A percentile compares a stretch with the other conserved stretches of the same genome.
These are phyloP conservation scores for Psittacula derbiana DNA, from an alignment of 2,797 vertebrate genomes.

Conservation along the genomic window DNA sequence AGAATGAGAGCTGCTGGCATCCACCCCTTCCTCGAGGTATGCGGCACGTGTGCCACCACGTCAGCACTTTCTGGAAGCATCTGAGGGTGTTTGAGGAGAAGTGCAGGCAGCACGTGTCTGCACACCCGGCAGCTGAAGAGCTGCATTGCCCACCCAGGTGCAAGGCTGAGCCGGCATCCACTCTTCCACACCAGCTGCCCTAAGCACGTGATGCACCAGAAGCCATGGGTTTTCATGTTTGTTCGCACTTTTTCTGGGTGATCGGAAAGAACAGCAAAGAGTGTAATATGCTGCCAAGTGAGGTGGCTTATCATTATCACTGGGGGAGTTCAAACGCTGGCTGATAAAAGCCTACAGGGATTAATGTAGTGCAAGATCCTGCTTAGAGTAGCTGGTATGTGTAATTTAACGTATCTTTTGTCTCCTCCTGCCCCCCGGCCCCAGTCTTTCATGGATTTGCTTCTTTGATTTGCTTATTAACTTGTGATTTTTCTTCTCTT, in stretches of 20 bases:
- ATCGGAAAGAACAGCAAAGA: background rate
- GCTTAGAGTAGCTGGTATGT: background rate
- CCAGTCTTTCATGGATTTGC: background rate
- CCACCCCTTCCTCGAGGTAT: background rate
- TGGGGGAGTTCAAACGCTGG: background rate
- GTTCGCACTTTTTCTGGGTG: background rate
- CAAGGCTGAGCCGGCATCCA: background rate
- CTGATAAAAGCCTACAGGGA: background rate
- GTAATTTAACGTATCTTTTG: background rate
- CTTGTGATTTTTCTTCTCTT: constrained; percentile 6
- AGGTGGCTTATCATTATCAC: background rate
- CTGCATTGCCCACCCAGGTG: fast-evolving
- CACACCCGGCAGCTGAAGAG: fast-evolving
- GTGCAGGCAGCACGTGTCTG: fast-evolving
- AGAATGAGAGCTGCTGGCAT: background rate
- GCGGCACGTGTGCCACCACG: fast-evolving
- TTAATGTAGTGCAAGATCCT: background rate
- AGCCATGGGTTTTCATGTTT: background rate
- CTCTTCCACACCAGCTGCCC: background rate
- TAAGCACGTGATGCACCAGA: fast-evolving
- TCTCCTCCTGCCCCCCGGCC: background rate
- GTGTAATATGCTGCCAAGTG: background rate
- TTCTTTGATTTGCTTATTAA: constrained; percentile 7
- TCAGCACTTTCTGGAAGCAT: background rate
- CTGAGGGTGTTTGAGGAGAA: background rate